Evolutionary conservation across 2,113 vertebrate species (phyloP), one percentile per base, ranked within the genome.

Genomic region (Nicator chloris): DNA sequence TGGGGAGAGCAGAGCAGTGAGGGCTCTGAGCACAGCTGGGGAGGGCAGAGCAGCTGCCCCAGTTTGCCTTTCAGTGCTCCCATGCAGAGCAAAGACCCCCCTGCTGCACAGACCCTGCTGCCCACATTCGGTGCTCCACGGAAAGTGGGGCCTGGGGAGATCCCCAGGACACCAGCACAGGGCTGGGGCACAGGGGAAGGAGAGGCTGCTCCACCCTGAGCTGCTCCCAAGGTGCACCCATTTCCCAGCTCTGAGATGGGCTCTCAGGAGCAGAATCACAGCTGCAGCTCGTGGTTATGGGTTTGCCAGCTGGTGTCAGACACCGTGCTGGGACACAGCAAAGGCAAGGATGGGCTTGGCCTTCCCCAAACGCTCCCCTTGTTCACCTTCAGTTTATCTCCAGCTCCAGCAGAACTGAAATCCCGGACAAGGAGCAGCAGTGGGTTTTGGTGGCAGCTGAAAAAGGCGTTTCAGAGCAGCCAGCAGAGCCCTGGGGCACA

Each of bases 321-420:
- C 17, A 16, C 35, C 6, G 0, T 13, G 26, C 79, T 51, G 82
- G 68, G 73, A 86, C 57, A n/a, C 54, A 76, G 72, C 70, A 18
- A 13, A 81, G 88, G 82, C 44, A 82, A 57, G 85, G 80, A 68
- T 53, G 60, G 63, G 30, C 77, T 56, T 80, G 83, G 80, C 60
- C 82, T 42, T 40, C 40, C 37, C 56, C 66, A 94, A 77, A 93
- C 80, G 88, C 82, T 78, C 24, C n/a, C 49, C 94, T 92, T 92
- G n/a, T 57, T 95, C 86, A 31, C 80, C 85, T 70, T n/a, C 13
- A 9, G 37, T 70, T 96, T 77, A 87, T 57, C 93, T 49, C 18
- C 78, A 81, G 17, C 81, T 64, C 50, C 93, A 94, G 90, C 71
- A 94, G 83, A 80, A 47, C 61, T 3, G 37, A 85, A 92, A 82